phyloP scores from a whole-genome alignment of 2,888 invertebrate species.

The Asteroscopus sphinx region DNA sequence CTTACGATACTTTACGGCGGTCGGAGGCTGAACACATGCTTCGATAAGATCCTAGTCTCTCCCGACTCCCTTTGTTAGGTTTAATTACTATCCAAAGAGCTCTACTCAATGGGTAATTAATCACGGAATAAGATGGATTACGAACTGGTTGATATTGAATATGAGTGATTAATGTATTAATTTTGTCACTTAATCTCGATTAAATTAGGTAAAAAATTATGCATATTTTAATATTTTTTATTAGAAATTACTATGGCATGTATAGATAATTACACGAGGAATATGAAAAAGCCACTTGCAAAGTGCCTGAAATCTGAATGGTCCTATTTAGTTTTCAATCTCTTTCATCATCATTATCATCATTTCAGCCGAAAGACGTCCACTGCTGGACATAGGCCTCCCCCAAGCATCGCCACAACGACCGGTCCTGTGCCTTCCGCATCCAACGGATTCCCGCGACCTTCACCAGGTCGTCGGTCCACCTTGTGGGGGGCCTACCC shows the following conservation, averaged over 20 bases:
- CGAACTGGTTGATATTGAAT: constrained; percentile 54
- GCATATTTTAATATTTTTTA: constrained; percentile 36
- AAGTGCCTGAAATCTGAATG: no score
- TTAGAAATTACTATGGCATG: constrained; percentile 1
- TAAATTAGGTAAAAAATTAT: constrained; percentile 22
- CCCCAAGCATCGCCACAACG: no score
- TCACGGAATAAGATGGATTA: constrained; percentile 52
- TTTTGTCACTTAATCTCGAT: constrained; percentile 41
- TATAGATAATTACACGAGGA: constrained; percentile 14
- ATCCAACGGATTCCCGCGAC: no score
- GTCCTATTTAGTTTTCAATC: no score
- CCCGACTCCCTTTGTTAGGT: constrained; percentile 45
- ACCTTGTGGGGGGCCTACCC: no score
- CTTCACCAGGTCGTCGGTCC: no score
- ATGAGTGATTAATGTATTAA: constrained; percentile 55
- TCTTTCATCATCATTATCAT: no score
- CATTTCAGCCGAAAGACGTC: no score
- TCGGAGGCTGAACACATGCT: constrained; percentile 62
- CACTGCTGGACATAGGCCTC: no score
- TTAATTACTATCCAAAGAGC: constrained; percentile 51
- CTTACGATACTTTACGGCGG: constrained; percentile 78
- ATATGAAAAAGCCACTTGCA: no score
- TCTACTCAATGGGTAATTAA: constrained; percentile 51
- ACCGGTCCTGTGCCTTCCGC: no score
- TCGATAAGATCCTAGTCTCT: constrained; percentile 48